Conservation (phyloP, 2,888 invertebrate species). For the Steinernema carpocapsae region DNA sequence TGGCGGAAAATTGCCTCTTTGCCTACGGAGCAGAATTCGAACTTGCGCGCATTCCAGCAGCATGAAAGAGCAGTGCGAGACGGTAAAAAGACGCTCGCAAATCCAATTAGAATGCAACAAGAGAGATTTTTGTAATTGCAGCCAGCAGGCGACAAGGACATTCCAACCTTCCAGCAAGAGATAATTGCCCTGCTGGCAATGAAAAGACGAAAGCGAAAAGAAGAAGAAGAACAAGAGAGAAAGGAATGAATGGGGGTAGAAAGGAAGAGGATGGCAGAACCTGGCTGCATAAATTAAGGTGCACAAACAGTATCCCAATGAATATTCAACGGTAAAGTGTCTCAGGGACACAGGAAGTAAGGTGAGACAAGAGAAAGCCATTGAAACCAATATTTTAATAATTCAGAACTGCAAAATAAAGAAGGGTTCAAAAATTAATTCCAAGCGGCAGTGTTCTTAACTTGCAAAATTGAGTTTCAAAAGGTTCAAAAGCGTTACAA, state of each 20-base stretch:
- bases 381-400: background rate
- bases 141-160: conserved; percentile 30
- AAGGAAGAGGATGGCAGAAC: background rate
- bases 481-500: too few relatives aligned
- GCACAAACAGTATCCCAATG: conserved; percentile 32
- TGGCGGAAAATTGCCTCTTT: conserved; percentile 23
- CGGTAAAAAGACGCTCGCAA: background rate
- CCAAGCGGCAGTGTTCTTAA: too few relatives aligned
- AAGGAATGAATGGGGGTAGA: conserved; percentile 15
- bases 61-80: background rate
- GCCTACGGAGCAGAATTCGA: background rate
- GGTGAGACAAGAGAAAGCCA: background rate
- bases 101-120: conserved; percentile 35
- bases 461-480: too few relatives aligned
- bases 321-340: conserved; percentile 11
- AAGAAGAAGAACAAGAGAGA: background rate
- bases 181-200: conserved; percentile 21
- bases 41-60: conserved; percentile 27
- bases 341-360: background rate
- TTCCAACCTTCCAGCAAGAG: too few relatives aligned
- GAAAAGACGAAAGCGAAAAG: conserved; percentile 11
- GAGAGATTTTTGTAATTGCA: conserved; percentile 35
- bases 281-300: conserved; percentile 32
- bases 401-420: too few relatives aligned
- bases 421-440: too few relatives aligned